Base-by-base conservation (phyloP, 2,888 invertebrate species). In the Cephonodes hylas region DNA sequence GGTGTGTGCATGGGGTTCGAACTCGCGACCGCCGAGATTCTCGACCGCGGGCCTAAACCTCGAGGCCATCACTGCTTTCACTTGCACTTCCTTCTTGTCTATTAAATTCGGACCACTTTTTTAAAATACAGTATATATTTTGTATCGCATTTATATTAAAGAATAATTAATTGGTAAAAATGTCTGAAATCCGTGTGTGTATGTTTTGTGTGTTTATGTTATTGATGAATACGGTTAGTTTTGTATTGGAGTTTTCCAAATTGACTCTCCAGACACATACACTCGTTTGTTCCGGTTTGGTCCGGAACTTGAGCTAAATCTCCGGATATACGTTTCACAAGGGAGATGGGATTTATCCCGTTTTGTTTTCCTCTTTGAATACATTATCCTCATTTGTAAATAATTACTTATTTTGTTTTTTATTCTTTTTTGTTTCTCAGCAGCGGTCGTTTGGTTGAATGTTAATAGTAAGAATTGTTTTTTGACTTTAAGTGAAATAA, bases 321-420 rank as follows among this genome's bases (percentile, higher is more conserved):
- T 73, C 72, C 66, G 69, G 75, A 74, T 76, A 79, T 75, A 71
- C 73, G 66, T 64, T 66, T 66, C 63, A 53, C 53, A 31, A 27
- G 53, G 53, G 70, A 70, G 67, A 67, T 65, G 71, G 80, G 80
- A 85, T 84, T 83, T 84, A 84, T 81, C 78, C 75, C 74, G 67
- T 77, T 81, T 76, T 74, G 80, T 71, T 76, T 74, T 77, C 72
- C 75, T 73, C 70, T 74, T 77, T 77, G 82, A 81, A 84, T 83
- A 80, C 79, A 82, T 83, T 83, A 82, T 76, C 80, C 75, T 83
- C 81, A 84, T 85, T 84, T 84, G 80, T 83, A 82, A 82, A 84
- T 82, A 83, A 84, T 84, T 83, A 84, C 77, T 77, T 75, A 67
- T 72, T 72, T 73, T 62, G 66, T 18, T 53, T 53, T 53, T 53